Conservation (phyloP, 2,113 vertebrate species). For the Motacilla tschutschensis region DNA sequence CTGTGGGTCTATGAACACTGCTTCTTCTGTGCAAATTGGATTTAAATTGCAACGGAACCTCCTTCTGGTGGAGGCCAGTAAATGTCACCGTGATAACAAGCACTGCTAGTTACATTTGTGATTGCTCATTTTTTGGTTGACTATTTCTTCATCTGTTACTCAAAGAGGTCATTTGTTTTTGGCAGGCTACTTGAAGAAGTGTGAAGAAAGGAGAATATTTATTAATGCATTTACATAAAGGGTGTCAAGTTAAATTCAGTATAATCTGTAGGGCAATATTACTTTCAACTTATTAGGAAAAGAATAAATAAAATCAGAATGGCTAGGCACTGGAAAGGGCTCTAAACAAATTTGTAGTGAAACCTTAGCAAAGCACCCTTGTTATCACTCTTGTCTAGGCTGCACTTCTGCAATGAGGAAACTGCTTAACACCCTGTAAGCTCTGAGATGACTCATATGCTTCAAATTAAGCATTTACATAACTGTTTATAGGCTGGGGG, state of each 20-base stretch:
- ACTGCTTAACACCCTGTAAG: neutral
- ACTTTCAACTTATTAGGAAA: neutral
- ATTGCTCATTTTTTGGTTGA: neutral
- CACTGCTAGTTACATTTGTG: neutral
- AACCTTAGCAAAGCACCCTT: neutral
- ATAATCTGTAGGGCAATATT: neutral
- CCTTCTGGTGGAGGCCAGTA: neutral
- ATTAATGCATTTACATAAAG: neutral
- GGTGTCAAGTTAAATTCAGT: neutral
- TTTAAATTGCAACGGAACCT: neutral
- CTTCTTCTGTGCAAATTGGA: neutral
- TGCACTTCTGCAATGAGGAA: neutral
- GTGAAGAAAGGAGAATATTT: constrained; percentile 8
- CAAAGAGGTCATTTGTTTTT: constrained; percentile 10
- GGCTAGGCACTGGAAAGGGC: neutral
- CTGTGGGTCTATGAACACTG: neutral
- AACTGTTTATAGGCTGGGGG: constrained; percentile 23
- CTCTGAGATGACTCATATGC: neutral
- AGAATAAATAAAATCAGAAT: constrained; percentile 30
- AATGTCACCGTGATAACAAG: neutral
- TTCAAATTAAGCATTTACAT: constrained; percentile 40
- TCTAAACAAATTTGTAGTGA: neutral
- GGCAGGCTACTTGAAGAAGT: neutral
- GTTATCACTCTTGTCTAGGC: neutral
- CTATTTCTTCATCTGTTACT: neutral